Evolutionary conservation across 2,113 vertebrate species (phyloP).

Genomic region (Colinus virginianus): DNA sequence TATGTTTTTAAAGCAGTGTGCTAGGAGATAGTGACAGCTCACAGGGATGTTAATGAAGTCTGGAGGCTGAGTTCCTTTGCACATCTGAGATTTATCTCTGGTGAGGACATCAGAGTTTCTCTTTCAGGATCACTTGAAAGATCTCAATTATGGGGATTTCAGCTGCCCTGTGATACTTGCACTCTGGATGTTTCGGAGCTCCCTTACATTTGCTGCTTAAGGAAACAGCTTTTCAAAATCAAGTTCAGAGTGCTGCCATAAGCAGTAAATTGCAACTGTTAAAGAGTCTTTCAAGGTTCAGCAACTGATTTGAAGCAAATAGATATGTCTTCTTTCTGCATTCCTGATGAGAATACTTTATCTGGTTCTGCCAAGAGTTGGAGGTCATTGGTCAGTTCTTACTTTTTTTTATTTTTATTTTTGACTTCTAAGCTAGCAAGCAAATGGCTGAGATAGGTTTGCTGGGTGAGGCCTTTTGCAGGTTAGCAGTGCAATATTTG

Average conservation of each 20-base stretch:
- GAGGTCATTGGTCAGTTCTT: background rate
- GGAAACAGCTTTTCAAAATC: slow-evolving; percentile 48
- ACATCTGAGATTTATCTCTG: background rate
- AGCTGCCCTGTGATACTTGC: background rate
- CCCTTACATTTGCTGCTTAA: slow-evolving; percentile 22
- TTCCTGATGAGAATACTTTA: slow-evolving; percentile 35
- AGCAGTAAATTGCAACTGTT: slow-evolving; percentile 2
- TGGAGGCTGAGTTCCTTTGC: slow-evolving; percentile 57
- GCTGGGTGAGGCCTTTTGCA: background rate
- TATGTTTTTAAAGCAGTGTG: slow-evolving; percentile 45
- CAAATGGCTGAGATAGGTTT: background rate
- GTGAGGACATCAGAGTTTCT: slow-evolving; percentile 39
- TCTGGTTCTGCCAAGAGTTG: background rate
- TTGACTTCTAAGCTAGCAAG: slow-evolving; percentile 7
- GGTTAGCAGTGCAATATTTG: background rate
- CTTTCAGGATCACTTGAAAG: slow-evolving; percentile 14
- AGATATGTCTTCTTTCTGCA: background rate
- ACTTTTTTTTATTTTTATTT: background rate
- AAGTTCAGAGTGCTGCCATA: background rate
- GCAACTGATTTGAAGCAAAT: slow-evolving; percentile 8
- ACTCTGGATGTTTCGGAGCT: slow-evolving; percentile 2
- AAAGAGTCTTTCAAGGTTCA: slow-evolving; percentile 17
- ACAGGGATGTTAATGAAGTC: slow-evolving; percentile 45
- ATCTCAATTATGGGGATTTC: background rate
- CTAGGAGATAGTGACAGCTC: slow-evolving; percentile 58